phyloP scores from a whole-genome alignment of 2,888 invertebrate species.

The Augiades crinisus region DNA sequence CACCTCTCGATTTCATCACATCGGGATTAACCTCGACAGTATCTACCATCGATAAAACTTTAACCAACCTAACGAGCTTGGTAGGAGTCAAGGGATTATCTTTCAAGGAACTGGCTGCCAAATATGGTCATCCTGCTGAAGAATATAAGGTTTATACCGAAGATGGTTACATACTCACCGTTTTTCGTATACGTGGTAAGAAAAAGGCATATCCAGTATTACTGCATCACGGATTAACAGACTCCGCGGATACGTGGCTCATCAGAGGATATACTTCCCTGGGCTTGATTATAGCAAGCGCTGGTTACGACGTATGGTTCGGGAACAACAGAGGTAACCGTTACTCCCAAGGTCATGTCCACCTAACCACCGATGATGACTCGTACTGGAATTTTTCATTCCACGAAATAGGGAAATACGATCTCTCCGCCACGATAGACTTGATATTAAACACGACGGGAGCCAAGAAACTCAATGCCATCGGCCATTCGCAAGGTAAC shows the following conservation, averaged over 20 bases:
- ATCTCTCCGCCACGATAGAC: conserved; percentile 83
- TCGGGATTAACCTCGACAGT: no score
- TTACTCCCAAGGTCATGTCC: conserved; percentile 81
- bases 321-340: conserved; percentile 81
- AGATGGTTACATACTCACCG: neutral
- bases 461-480: conserved; percentile 79
- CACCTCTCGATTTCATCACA: no score
- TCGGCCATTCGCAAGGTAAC: conserved; percentile 88
- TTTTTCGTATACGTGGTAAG: neutral
- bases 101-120: neutral
- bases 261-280: conserved; percentile 41
- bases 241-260: conserved; percentile 19
- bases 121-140: neutral
- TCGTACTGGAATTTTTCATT: conserved; percentile 52
- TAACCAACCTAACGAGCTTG: no score
- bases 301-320: conserved; percentile 77
- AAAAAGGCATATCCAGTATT: neutral
- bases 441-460: conserved; percentile 63
- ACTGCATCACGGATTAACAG: neutral
- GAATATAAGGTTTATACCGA: neutral
- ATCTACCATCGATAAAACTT: no score
- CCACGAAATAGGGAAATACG: conserved; percentile 86
- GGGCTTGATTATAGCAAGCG: conserved; percentile 63
- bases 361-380: conserved; percentile 57
- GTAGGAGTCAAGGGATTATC: neutral